phyloP scores from a whole-genome alignment of 2,797 vertebrate species.

The Coreius guichenoti region DNA sequence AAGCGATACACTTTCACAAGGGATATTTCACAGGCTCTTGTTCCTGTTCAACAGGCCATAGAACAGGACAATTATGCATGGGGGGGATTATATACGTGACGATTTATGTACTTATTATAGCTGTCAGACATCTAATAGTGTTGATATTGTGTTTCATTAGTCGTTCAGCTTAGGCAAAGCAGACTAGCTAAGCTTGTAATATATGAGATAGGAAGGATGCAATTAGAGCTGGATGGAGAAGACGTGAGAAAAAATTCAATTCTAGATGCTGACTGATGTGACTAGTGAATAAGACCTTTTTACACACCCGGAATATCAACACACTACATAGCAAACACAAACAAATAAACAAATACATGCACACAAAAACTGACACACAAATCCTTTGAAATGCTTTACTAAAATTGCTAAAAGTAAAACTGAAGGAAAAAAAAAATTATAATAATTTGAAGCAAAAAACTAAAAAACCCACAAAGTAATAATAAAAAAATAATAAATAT shows the following conservation, averaged over 20 bases:
- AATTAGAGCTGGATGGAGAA: conserved; percentile 55
- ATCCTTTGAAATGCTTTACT: not conserved
- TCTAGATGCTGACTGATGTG: conserved; percentile 59
- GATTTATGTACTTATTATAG: conserved; percentile 55
- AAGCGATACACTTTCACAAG: not conserved
- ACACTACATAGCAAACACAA: conserved; percentile 14
- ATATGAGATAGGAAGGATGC: conserved; percentile 59
- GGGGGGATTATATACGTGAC: conserved; percentile 33
- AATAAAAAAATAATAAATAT: not conserved
- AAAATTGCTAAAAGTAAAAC: not conserved
- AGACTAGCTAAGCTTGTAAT: conserved; percentile 50
- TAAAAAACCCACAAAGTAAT: not conserved
- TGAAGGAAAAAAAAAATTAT: not conserved
- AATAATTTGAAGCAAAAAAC: not conserved
- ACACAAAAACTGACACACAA: conserved; percentile 6
- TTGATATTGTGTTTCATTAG: conserved; percentile 61
- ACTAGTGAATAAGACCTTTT: conserved; percentile 39
- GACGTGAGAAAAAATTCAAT: conserved; percentile 63
- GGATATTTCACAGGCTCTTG: conserved; percentile 10
- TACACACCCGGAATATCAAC: conserved; percentile 41
- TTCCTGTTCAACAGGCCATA: conserved; percentile 43
- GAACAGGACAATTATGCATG: conserved; percentile 42
- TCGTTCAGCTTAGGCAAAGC: conserved; percentile 44
- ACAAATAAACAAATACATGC: conserved; percentile 2
- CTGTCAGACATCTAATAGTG: conserved; percentile 57